Conservation (phyloP, 2,888 invertebrate genomes). For the Eremobia ochroleuca region DNA sequence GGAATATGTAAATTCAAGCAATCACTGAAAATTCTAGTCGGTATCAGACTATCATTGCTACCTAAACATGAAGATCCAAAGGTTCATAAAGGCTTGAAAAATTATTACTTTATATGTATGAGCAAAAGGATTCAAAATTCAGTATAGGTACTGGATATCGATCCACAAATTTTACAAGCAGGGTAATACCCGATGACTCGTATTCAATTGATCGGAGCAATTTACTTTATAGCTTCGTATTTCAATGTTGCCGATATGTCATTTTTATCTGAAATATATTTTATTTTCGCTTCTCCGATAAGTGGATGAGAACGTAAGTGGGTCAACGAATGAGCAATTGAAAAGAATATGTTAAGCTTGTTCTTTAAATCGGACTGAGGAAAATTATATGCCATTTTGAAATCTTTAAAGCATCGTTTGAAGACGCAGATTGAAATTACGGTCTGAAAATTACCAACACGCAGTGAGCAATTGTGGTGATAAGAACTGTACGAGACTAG, state of each 20-base stretch:
- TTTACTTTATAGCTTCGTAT: conserved; percentile 39
- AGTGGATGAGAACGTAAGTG: conserved; percentile 30
- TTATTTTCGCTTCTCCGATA: conserved; percentile 11
- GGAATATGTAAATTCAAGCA: neutral
- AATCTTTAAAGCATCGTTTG: neutral
- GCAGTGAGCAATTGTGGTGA: neutral
- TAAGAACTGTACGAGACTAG: neutral
- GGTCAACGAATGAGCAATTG: conserved; percentile 18
- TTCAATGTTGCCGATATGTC: conserved; percentile 27
- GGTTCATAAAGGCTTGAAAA: neutral
- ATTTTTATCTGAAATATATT: conserved; percentile 29
- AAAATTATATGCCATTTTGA: neutral
- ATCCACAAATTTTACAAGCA: conserved; percentile 7
- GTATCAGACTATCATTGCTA: neutral
- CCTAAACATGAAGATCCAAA: neutral
- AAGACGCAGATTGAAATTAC: neutral
- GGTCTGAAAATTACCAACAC: neutral
- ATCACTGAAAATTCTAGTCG: neutral
- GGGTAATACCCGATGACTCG: neutral
- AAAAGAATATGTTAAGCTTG: conserved; percentile 1
- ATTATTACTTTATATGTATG: neutral
- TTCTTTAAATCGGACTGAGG: neutral
- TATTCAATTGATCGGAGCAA: conserved; percentile 24
- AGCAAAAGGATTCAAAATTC: neutral
- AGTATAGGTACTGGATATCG: neutral